Percentiles rank a stretch among this genome's conserved stretches.
Evolutionary conservation across 2,888 invertebrate species (phyloP).

Genomic region (Papilio elwesi): DNA sequence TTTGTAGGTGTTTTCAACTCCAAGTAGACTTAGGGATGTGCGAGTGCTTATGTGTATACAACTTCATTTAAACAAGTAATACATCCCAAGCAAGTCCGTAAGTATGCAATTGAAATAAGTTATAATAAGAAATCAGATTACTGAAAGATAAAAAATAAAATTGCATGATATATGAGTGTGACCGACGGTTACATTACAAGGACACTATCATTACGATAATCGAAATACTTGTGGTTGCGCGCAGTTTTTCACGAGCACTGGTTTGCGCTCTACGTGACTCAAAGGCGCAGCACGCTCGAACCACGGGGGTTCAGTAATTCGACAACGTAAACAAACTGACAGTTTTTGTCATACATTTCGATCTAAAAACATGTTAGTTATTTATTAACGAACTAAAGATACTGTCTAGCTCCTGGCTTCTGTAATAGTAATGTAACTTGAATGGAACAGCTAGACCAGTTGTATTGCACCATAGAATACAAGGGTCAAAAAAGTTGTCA

Average conservation of each 20-base stretch:
- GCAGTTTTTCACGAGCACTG: slow-evolving; percentile 34
- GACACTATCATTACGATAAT: slow-evolving; percentile 41
- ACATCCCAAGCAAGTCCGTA: not conserved
- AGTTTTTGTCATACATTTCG: not conserved
- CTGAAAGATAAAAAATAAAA: slow-evolving; percentile 32
- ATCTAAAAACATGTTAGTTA: not conserved
- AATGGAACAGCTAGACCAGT: too few relatives aligned
- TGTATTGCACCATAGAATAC: too few relatives aligned
- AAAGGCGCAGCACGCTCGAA: not conserved
- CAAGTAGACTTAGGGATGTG: too few relatives aligned
- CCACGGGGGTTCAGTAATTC: slow-evolving; percentile 2
- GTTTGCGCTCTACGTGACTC: slow-evolving; percentile 34
- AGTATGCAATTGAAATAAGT: slow-evolving; percentile 4
- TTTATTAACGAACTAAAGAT: too few relatives aligned
- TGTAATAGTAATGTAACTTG: too few relatives aligned
- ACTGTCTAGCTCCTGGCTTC: too few relatives aligned
- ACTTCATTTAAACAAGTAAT: not conserved
- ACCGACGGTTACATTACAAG: slow-evolving; percentile 36
- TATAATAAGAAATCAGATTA: slow-evolving; percentile 35
- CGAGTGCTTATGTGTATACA: not conserved
- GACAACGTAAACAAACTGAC: slow-evolving; percentile 4
- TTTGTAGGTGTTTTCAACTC: too few relatives aligned
- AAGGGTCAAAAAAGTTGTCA: too few relatives aligned
- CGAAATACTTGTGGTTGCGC: slow-evolving; percentile 39
- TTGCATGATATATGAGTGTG: slow-evolving; percentile 24